A percentile compares a stretch with the other conserved stretches of the same genome.
These are phyloP conservation scores for Pardosa pseudoannulata DNA, from an alignment of 2,888 invertebrate species.

Conservation along the genomic window DNA sequence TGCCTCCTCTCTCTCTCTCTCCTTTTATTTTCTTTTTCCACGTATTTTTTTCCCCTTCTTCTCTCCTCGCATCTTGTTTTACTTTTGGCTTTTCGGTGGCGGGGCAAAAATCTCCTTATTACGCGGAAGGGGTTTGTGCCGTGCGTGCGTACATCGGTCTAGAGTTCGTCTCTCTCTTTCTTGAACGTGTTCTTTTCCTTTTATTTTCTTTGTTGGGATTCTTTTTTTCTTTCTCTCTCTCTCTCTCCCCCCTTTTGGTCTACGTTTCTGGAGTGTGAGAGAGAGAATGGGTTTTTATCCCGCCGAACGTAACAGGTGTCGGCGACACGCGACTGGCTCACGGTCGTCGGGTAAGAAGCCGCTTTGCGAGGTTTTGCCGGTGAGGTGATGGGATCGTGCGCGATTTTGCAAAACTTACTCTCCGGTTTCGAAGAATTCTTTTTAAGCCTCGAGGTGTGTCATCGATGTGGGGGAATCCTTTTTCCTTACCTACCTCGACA, in stretches of 20 bases:
- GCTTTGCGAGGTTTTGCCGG: too few species aligned
- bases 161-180: not conserved
- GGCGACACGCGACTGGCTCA: not conserved
- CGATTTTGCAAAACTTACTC: too few species aligned
- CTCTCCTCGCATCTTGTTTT: not conserved
- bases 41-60: not conserved
- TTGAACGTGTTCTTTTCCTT: not conserved
- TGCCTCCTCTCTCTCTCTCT: conserved; percentile 2
- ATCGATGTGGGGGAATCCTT: too few species aligned
- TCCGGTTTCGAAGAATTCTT: too few species aligned
- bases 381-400: too few species aligned
- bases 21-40: not conserved
- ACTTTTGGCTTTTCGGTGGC: not conserved
- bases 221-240: not conserved
- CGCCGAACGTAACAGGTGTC: not conserved
- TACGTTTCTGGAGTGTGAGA: not conserved
- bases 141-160: too few species aligned
- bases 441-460: too few species aligned
- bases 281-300: not conserved
- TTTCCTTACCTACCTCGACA: too few species aligned
- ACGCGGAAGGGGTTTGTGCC: not conserved
- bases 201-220: not conserved
- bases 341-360: too few species aligned
- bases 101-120: not conserved
- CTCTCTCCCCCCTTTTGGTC: not conserved